Conservation (phyloP, 2,888 invertebrate genomes). For the Oscheius myriophilus region DNA sequence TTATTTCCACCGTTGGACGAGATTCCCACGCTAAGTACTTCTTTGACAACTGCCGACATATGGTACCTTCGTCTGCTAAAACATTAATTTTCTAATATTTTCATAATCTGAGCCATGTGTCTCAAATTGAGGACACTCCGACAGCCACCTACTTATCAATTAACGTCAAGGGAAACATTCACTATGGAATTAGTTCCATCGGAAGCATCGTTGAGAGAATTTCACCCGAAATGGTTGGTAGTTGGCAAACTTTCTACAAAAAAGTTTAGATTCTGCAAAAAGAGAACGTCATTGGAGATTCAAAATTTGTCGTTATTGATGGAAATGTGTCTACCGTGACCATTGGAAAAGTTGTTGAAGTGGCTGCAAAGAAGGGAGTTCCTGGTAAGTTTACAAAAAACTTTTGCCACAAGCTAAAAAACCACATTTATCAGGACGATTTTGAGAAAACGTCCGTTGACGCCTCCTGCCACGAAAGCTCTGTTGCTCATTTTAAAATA, state of each 20-base stretch:
- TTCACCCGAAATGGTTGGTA: conserved; percentile 47
- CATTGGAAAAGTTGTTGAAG: conserved; percentile 72
- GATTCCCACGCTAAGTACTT: conserved; percentile 74
- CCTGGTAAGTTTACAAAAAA: conserved; percentile 23
- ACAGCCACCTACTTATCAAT: conserved; percentile 59
- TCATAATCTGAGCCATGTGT: conserved; percentile 39
- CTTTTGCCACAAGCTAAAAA: no score
- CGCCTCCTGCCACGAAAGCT: no score
- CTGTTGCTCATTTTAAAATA: no score
- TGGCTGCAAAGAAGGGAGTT: conserved; percentile 45
- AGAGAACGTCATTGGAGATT: conserved; percentile 76
- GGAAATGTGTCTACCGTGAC: conserved; percentile 82
- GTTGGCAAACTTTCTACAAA: no score
- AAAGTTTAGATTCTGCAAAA: conserved; percentile 76
- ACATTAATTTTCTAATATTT: background rate
- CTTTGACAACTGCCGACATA: conserved; percentile 35
- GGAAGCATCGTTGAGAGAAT: conserved; percentile 47
- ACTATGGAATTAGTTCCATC: conserved; percentile 54
- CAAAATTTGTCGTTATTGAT: conserved; percentile 85
- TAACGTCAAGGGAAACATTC: conserved; percentile 57
- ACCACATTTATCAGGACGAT: no score
- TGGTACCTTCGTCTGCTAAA: conserved; percentile 26
- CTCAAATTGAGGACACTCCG: conserved; percentile 33
- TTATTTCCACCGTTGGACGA: conserved; percentile 83
- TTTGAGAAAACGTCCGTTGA: no score